Percentiles rank a stretch among this genome's conserved stretches.
These are phyloP conservation scores for Rhinichthys osculus DNA, from an alignment of 2,797 vertebrate species.

Conservation along the genomic window DNA sequence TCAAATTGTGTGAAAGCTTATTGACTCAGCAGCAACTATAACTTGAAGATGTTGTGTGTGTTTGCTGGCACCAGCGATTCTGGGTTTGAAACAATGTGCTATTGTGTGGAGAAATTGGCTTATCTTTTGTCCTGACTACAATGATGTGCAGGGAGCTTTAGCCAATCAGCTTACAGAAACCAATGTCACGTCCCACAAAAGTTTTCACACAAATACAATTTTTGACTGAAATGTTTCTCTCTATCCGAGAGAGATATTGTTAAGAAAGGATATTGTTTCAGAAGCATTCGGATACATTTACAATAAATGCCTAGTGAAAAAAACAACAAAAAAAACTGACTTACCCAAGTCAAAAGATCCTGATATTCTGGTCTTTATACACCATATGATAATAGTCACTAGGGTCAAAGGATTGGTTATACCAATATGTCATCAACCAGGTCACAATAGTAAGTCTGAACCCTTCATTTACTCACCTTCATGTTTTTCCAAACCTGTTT, in stretches of 20 bases:
- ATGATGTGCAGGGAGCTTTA: constrained; percentile 16
- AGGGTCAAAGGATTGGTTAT: not conserved
- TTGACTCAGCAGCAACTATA: constrained; percentile 25
- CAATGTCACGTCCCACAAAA: constrained; percentile 7
- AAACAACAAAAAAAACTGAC: too few relatives aligned
- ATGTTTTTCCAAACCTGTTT: not conserved
- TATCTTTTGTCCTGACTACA: constrained; percentile 26
- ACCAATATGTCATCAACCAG: not conserved
- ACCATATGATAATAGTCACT: not conserved
- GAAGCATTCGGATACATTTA: not conserved
- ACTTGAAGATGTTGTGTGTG: constrained; percentile 22
- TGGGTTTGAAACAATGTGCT: constrained; percentile 39
- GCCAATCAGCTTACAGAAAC: constrained; percentile 40
- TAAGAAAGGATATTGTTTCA: not conserved
- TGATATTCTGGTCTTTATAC: not conserved
- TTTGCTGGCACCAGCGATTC: constrained; percentile 21
- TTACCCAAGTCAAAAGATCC: not conserved
- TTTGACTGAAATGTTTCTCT: constrained; percentile 26
- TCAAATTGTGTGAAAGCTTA: constrained; percentile 37
- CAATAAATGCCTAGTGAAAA: too few relatives aligned
- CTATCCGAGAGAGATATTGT: not conserved
- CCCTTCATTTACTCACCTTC: not conserved
- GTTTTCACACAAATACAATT: constrained; percentile 14
- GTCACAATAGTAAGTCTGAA: not conserved
- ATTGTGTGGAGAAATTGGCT: constrained; percentile 25